Percentiles rank a stretch among this genome's conserved stretches.
Evolutionary conservation across 2,888 invertebrate genomes (phyloP).

Genomic region (Hofmannophila pseudospretella): DNA sequence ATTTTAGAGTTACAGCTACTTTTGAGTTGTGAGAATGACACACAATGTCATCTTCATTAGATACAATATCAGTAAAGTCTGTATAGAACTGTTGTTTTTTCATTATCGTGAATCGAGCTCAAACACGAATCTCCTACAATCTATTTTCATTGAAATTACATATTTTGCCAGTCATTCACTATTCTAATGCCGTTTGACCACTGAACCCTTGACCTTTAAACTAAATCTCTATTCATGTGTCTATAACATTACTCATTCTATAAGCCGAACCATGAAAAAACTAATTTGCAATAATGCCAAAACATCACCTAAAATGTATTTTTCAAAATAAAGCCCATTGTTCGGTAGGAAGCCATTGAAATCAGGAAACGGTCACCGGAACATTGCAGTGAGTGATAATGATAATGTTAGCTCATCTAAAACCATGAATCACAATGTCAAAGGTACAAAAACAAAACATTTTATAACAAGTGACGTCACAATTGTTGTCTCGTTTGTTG

Average conservation of each 20-base stretch:
- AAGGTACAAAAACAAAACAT: slow-evolving; percentile 37
- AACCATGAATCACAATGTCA: slow-evolving; percentile 45
- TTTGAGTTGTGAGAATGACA: too few species aligned
- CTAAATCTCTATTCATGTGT: too few species aligned
- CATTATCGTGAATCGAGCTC: too few species aligned
- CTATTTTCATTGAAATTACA: too few species aligned
- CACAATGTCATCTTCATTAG: too few species aligned
- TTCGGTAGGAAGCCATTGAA: slow-evolving; percentile 52
- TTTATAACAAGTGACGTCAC: slow-evolving; percentile 12
- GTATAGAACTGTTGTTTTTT: too few species aligned
- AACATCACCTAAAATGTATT: slow-evolving; percentile 18
- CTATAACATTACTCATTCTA: not conserved
- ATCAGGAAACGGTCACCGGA: slow-evolving; percentile 49
- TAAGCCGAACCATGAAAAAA: slow-evolving; percentile 1
- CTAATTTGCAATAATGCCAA: slow-evolving; percentile 11
- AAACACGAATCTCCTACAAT: too few species aligned
- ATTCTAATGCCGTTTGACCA: too few species aligned
- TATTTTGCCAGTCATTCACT: too few species aligned
- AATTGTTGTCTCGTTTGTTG: slow-evolving; percentile 2
- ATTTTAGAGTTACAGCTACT: too few species aligned
- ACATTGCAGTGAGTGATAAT: slow-evolving; percentile 33
- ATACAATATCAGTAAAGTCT: too few species aligned
- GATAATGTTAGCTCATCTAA: slow-evolving; percentile 50
- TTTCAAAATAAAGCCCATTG: slow-evolving; percentile 21
- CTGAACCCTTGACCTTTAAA: too few species aligned